Conservation (phyloP, 2,797 vertebrate species). For the Sebastes aleutianus region DNA sequence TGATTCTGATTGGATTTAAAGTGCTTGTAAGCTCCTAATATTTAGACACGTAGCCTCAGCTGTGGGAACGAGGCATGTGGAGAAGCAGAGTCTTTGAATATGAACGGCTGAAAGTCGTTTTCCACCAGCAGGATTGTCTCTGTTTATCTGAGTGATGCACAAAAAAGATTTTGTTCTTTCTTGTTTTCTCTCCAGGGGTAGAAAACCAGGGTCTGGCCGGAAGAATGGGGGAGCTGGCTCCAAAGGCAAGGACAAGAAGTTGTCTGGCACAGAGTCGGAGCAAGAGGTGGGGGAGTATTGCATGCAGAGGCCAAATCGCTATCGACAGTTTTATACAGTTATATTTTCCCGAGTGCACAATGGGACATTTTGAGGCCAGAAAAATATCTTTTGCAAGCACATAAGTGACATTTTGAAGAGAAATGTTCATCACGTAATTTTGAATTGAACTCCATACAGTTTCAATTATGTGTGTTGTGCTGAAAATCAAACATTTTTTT, state of each 20-base stretch:
- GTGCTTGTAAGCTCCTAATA: not conserved
- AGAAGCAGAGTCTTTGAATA: not conserved
- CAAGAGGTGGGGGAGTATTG: constrained; percentile 84
- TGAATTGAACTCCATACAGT: not conserved
- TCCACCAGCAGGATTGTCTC: not conserved
- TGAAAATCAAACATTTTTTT: too few species aligned
- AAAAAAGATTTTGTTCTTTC: not conserved
- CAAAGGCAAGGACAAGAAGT: constrained; percentile 92
- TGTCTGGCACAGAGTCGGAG: constrained; percentile 91
- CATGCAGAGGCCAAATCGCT: not conserved
- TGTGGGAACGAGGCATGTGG: not conserved
- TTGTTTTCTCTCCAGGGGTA: constrained; percentile 77
- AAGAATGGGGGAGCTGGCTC: constrained; percentile 89
- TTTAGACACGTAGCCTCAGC: constrained; percentile 7
- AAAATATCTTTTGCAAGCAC: not conserved
- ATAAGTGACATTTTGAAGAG: not conserved
- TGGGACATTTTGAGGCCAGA: not conserved
- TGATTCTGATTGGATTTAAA: constrained; percentile 21
- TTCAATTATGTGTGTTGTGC: not conserved
- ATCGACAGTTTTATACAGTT: not conserved
- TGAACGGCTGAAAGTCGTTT: constrained; percentile 6
- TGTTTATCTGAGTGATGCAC: not conserved
- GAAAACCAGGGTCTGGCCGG: constrained; percentile 85
- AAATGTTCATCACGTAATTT: not conserved
- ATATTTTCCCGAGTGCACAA: not conserved